Evolutionary conservation across 2,797 vertebrate species (phyloP), one percentile per base, ranked within the genome.

Genomic region (Pangasius macronema): DNA sequence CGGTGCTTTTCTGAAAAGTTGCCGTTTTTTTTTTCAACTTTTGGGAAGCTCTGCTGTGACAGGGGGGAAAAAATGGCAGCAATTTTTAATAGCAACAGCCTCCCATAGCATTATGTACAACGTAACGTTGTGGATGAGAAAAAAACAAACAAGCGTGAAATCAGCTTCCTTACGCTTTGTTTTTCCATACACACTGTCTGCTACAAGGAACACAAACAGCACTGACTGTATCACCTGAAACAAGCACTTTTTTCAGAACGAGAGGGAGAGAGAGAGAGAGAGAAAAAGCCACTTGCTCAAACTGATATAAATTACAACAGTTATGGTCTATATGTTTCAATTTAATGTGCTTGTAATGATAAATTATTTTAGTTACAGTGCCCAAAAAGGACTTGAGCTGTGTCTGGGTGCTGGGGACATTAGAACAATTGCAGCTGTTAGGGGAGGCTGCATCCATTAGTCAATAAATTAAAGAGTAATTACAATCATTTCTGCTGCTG

Each of bases 391-490:
- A 96, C 95, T 94, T 94, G 83, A 90, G 89, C 83, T 53, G 83
- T 88, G 88, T 90, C 84, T 68, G 73, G 86, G 87, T 85, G 82
- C 84, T 81, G 72, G 83, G 86, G 87, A 91, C 89, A 90, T 95
- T 96, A 95, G 95, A 96, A 96, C 95, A 96, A 96, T 96, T 94
- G 95, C 95, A 95, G 94, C 95, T 95, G 95, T 96, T 95, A 95
- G 95, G 94, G 92, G 94, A 95, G 95, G 95, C 95, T 93, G 93
- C 93, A 94, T 95, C 95, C 95, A 96, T 96, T 96, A 96, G 95
- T 96, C 96, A 96, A 96, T 96, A 96, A 95, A 96, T 96, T 96
- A 96, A 95, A 96, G 95, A 95, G 94, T 96, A 95, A 96, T 96
- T 96, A 95, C 91, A 87, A 91, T 90, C 85, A 94, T 96, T 96